Base-by-base conservation (phyloP, 2,888 invertebrate genomes). In the Diadromus collaris region DNA sequence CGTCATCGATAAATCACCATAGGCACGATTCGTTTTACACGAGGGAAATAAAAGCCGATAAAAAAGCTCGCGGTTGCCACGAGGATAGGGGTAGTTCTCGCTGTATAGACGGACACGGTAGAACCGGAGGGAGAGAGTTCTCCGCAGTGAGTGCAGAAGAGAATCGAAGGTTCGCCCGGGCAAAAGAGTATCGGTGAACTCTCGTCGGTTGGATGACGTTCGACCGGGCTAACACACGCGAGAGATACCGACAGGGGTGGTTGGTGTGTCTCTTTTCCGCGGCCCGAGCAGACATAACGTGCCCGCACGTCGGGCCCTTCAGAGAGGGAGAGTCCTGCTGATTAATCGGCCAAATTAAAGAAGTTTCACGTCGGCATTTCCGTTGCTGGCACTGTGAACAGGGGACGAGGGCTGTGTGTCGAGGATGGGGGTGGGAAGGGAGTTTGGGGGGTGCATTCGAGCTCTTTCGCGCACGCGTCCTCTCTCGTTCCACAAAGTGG, bases 291-390 rank as follows among this genome's bases (percentile, higher is more conserved):
- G 27, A 32, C 63, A 29, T 69, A 63, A 76, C 61, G 60, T 41
- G 58, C 41, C 54, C 72, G 75, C 61, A 72, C 74, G 46, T 61
- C 61, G 34, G 60, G 73, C 65, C 68, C 67, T 6, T 0, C 19
- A 9, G 7, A 19, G 46, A 9, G 19, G 19, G 56, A 56, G 63
- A 51, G 65, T 63, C 76, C 61, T 38, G 70, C 58, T 80, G 87
- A 87, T 88, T 88, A 86, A 87, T 88, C 86, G 86, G 78, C 78
- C 83, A 87, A 88, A 87, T 88, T 88, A 87, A 86, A 88, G 84
- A 88, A 88, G 86, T 88, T 87, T 85, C 74, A 80, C 84, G 82
- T 82, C 83, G 83, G 84, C 83, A 84, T 87, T 88, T 82, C 83
- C 83, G 70, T 58, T 41, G 32, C 41, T 21, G 19, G 56, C 58